phyloP scores from a whole-genome alignment of 2,888 invertebrate species.

The Ceriagrion tenellum region DNA sequence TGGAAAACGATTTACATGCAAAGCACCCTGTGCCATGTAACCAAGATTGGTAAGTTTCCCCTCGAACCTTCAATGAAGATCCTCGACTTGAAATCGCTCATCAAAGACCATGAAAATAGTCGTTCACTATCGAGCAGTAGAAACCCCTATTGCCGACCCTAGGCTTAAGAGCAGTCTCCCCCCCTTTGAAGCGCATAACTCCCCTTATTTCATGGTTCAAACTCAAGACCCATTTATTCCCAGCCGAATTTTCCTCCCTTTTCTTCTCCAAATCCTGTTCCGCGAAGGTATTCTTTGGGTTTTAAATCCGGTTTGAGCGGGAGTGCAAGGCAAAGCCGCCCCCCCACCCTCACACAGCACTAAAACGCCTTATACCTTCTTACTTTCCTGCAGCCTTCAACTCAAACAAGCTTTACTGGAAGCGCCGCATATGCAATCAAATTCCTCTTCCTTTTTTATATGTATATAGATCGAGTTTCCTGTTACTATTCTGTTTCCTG shows the following conservation, averaged over 20 bases:
- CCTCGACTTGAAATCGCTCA: too few species aligned
- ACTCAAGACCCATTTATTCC: slow-evolving; percentile 22
- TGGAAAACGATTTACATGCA: too few species aligned
- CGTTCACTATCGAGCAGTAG: neutral
- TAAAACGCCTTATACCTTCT: slow-evolving; percentile 12
- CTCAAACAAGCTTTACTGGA: neutral
- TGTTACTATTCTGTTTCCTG: neutral
- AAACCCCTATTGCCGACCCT: neutral
- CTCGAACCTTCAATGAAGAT: too few species aligned
- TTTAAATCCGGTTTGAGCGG: neutral
- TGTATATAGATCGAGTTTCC: neutral
- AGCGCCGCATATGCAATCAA: neutral
- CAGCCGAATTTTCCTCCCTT: neutral
- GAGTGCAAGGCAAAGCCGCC: neutral
- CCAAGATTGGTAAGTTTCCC: too few species aligned
- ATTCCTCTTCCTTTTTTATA: neutral
- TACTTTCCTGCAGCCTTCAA: neutral
- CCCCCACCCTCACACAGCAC: neutral
- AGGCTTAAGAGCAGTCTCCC: neutral
- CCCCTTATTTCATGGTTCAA: neutral
- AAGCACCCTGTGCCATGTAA: too few species aligned
- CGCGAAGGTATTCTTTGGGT: neutral
- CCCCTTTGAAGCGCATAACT: neutral
- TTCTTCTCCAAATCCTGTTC: neutral
- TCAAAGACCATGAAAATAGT: neutral